These are phyloP conservation scores for Tinea pellionella DNA, from an alignment of 2,888 invertebrate species.

Conservation along the genomic window DNA sequence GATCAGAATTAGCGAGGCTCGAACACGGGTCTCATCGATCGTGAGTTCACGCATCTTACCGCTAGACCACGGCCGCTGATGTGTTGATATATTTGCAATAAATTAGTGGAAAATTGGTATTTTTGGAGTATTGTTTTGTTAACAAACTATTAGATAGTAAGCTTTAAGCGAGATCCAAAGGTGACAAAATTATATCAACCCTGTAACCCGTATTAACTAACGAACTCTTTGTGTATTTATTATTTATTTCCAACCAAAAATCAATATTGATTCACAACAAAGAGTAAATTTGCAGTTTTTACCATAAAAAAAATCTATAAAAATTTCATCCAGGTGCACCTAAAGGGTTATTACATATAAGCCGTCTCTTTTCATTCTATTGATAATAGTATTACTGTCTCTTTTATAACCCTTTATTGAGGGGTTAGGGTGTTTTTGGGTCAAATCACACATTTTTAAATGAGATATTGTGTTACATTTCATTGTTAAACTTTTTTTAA, in stretches of 20 bases:
- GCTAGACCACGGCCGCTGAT: no score
- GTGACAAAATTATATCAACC: no score
- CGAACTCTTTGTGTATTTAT: slow-evolving; percentile 48
- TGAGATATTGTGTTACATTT: slow-evolving; percentile 62
- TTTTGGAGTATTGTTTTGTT: no score
- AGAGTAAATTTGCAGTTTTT: slow-evolving; percentile 60
- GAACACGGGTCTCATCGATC: no score
- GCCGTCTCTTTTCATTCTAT: slow-evolving; percentile 29
- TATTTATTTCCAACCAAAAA: slow-evolving; percentile 44
- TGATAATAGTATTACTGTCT: slow-evolving; percentile 24
- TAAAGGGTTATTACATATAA: slow-evolving; percentile 52
- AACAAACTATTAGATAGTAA: no score
- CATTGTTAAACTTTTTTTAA: slow-evolving; percentile 17
- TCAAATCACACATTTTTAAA: slow-evolving; percentile 64
- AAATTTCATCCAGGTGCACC: slow-evolving; percentile 61
- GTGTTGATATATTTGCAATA: no score
- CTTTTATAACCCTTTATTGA: slow-evolving; percentile 52
- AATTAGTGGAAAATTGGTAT: no score
- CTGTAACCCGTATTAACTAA: slow-evolving; percentile 37
- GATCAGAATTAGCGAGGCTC: no score
- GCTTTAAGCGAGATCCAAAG: no score
- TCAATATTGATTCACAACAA: slow-evolving; percentile 62
- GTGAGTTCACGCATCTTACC: no score
- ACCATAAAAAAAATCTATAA: slow-evolving; percentile 39
- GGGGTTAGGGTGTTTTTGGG: slow-evolving; percentile 58